Evolutionary conservation across 2,888 invertebrate genomes (phyloP).

Genomic region (Caenorhabditis plicata): DNA sequence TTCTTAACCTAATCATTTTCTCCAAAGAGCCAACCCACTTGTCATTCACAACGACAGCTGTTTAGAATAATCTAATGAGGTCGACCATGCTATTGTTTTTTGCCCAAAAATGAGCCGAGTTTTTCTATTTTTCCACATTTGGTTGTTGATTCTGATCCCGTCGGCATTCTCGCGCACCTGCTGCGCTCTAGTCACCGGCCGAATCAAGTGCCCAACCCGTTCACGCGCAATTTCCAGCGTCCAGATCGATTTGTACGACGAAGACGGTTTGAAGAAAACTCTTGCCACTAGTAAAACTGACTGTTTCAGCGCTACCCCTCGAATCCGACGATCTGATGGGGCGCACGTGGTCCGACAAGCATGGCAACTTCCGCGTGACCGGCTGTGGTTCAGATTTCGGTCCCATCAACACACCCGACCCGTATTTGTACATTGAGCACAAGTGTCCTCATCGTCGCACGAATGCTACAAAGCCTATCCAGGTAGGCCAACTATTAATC

Average conservation of each 20-base stretch:
- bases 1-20: too few relatives aligned
- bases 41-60: too few relatives aligned
- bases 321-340: constrained; percentile 48
- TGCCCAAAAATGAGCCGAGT: too few relatives aligned
- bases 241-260: constrained; percentile 44
- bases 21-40: too few relatives aligned
- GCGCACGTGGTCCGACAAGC: constrained; percentile 34
- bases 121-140: too few relatives aligned
- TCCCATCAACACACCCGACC: constrained; percentile 46
- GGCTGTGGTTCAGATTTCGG: constrained; percentile 51
- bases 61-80: too few relatives aligned
- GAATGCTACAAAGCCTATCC: constrained; percentile 23
- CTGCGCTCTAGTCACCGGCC: constrained; percentile 32
- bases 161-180: too few relatives aligned
- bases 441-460: constrained; percentile 30
- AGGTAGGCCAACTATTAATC: too few relatives aligned
- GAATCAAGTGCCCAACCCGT: constrained; percentile 27
- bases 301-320: constrained; percentile 40
- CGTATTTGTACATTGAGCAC: constrained; percentile 41
- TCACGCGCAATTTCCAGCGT: constrained; percentile 13
- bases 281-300: background rate
- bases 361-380: constrained; percentile 38
- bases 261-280: constrained; percentile 36
- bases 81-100: too few relatives aligned
- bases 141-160: too few relatives aligned